Evolutionary conservation across 2,888 invertebrate species (phyloP), one percentile per base, ranked within the genome.

Genomic region (Bedellia somnulentella): DNA sequence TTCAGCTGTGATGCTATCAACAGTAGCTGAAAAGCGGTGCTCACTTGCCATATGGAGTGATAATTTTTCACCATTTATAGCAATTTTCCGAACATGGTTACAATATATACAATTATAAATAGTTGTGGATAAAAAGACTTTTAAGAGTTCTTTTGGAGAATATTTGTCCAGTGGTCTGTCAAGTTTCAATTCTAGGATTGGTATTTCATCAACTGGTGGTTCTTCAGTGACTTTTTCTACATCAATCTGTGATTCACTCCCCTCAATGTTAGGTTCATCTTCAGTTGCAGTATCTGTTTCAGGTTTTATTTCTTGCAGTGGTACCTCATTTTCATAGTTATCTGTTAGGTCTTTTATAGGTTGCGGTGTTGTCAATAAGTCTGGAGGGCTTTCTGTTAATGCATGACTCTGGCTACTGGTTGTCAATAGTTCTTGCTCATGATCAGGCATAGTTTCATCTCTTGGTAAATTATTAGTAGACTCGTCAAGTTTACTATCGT

Each of bases 21-120:
- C 87, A 1, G 85, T 82, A 3, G 87, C 87, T n/a, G 82, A 81
- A 53, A 89, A 91, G 5, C 87, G 79, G 59, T 93, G 92, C 48
- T 89, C 81, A 1, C 84, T 80, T 10, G 91, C 82, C 57, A 92
- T 81, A 51, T 93, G 92, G 23, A 90, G 57, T 5, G 86, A 85
- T 29, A 93, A 66, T 46, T 89, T 88, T 52, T 85, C 84, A 29
- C 87, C 90, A 57, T 91, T 89, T 0, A 92, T 89, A 8, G 89
- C 87, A 41, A 93, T 89, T 45, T 87, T 86, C 12, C 89, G 79
- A 1, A 89, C 90, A 67, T 92, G 90, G 51, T 91, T 89, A 49
- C 92, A 93, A 55, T 89, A 93, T 32, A 90, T 81, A 54, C 93
- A 93, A 36, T 77, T 75, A 5, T 80, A 68, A 46, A 83, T 80